Conservation (phyloP, 2,888 invertebrate species). For the Nomada fucata region DNA sequence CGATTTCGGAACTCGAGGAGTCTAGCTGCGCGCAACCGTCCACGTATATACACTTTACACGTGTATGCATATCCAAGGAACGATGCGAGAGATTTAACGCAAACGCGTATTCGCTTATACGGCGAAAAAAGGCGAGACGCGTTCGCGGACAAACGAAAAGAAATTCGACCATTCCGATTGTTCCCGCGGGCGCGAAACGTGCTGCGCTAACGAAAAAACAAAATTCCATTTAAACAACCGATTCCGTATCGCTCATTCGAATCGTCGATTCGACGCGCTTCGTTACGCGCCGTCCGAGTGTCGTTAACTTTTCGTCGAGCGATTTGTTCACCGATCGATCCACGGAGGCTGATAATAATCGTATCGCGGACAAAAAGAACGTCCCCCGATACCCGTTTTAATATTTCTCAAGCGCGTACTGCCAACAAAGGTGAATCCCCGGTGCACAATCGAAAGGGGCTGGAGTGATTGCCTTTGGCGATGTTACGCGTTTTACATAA, state of each 20-base stretch:
- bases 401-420: neutral
- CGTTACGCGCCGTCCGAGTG: no score
- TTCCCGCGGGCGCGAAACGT: no score
- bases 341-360: conserved; percentile 1
- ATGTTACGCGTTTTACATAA: conserved; percentile 6
- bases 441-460: neutral
- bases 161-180: neutral
- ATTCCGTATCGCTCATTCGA: neutral
- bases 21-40: neutral
- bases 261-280: neutral
- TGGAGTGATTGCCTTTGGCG: conserved; percentile 8
- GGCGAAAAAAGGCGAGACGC: conserved; percentile 1
- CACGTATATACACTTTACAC: no score
- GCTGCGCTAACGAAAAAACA: no score
- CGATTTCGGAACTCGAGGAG: conserved; percentile 17
- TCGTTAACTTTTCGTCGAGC: no score
- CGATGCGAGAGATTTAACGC: conserved; percentile 4
- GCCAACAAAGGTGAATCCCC: neutral
- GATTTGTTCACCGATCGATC: neutral
- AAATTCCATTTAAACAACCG: no score
- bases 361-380: neutral
- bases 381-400: neutral
- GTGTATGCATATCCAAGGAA: neutral
- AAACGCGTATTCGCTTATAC: conserved; percentile 17
- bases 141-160: neutral